Evolutionary conservation across 1,140 invertebrate species (phyloP), one percentile per base, ranked within the genome.

Genomic region (Brachionus paranguensis): DNA sequence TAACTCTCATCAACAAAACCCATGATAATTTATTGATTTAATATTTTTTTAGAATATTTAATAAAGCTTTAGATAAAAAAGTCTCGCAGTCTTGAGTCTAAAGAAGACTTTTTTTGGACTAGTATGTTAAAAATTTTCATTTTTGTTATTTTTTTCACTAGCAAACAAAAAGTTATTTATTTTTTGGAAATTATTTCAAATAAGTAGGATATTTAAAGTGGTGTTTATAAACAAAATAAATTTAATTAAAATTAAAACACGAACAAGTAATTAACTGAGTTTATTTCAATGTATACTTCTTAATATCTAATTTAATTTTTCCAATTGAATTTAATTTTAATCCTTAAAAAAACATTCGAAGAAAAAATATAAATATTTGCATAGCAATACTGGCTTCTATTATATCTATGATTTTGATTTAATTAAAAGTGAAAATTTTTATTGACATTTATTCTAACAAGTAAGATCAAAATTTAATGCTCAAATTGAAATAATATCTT

Each of bases 401-500:
- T 60, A 60, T 20, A 60, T 24, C 20, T 60, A 60, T 60, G 53
- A 60, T 60, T 60, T 60, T 20, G 27, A 81, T 55, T 64, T 55
- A 64, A 55, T 41, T 50, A 55, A 41, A 55, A 64, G 27, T 88
- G 27, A 78, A 72, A 74, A 41, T 64, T 60, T 43, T 14, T 45
- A 41, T 45, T 76, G 65, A 27, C 33, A 72, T 84, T 84, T 84
- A 41, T 53, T 50, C 47, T 41, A n/a, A 14, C 68, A 43, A 37
- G 7, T 29, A n/a, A n/a, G 17, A 29, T 14, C 17, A 83, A 64
- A 47, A 78, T 24, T 70, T 70, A 88, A 14, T 84, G 85, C 84
- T 88, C 72, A 84, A 89, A 87, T 84, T 86, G 20, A 8, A 60
- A 60, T 60, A 60, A 60, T 20, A 60, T 60, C 53, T 60, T 20